phyloP scores from a whole-genome alignment of 2,113 vertebrate genomes.

The Ophthalmolycus amberensis region DNA sequence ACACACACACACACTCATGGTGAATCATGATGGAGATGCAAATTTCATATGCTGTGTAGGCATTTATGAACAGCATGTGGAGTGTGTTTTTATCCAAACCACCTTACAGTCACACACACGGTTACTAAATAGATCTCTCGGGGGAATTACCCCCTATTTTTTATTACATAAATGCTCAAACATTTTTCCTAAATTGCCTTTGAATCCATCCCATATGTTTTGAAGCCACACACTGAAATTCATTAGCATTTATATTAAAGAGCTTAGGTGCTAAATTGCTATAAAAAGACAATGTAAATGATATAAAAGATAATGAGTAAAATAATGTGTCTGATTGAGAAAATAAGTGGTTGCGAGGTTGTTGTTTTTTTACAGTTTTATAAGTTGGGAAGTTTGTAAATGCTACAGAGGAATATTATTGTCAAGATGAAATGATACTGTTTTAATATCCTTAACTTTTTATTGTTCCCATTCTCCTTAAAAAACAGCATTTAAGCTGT shows the following conservation, averaged over 20 bases:
- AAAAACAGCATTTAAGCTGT: constrained; percentile 12
- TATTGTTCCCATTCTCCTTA: neutral
- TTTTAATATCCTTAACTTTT: neutral
- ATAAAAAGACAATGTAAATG: neutral
- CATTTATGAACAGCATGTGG: neutral
- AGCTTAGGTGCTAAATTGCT: neutral
- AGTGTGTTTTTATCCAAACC: neutral
- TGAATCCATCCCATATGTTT: neutral
- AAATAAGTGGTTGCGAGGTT: neutral
- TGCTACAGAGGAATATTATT: neutral
- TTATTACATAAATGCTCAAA: neutral
- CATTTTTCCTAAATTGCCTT: neutral
- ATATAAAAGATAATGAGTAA: neutral
- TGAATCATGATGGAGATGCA: neutral
- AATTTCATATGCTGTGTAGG: neutral
- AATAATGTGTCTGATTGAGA: neutral
- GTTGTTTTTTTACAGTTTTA: neutral
- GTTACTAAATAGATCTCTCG: neutral
- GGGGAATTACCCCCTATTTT: too few species aligned
- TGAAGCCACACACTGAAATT: neutral
- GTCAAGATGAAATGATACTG: neutral
- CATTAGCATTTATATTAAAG: neutral
- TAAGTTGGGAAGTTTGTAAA: neutral
- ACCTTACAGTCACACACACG: neutral
- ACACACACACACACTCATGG: neutral